phyloP scores from a whole-genome alignment of 1,140 invertebrate species.

The Hylyphantes graminicola region DNA sequence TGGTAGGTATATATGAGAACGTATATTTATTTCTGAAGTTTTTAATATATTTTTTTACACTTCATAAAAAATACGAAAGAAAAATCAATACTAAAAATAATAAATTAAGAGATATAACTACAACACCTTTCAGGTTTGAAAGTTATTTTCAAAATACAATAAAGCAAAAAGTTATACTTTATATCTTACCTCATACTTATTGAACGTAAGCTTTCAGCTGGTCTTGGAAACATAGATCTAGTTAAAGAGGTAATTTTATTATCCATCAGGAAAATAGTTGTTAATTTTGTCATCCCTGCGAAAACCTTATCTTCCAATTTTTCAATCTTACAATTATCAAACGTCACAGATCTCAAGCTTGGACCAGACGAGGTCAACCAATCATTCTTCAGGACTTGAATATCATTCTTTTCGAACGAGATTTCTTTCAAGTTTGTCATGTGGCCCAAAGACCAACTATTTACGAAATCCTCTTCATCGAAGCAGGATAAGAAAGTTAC shows the following conservation, averaged over 20 bases:
- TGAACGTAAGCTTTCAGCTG: conserved; percentile 33
- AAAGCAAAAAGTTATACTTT: not conserved
- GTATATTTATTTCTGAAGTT: too few species aligned
- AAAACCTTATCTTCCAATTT: conserved; percentile 45
- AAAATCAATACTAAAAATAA: not conserved
- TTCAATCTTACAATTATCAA: conserved; percentile 36
- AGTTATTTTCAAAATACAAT: too few species aligned
- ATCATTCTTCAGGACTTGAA: conserved; percentile 33
- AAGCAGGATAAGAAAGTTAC: conserved; percentile 42
- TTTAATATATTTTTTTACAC: too few species aligned
- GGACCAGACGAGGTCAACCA: conserved; percentile 33
- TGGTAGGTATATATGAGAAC: too few species aligned
- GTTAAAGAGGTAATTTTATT: conserved; percentile 26
- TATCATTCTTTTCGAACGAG: conserved; percentile 33
- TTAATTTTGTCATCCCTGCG: conserved; percentile 19
- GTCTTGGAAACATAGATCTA: conserved; percentile 41
- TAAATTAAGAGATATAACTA: not conserved
- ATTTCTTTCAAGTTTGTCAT: conserved; percentile 30
- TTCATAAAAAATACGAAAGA: too few species aligned
- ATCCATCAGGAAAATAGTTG: conserved; percentile 39
- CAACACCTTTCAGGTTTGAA: not conserved
- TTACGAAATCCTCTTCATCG: conserved; percentile 15
- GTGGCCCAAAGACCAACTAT: conserved; percentile 6
- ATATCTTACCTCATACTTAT: conserved; percentile 38
- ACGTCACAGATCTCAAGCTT: conserved; percentile 40